Evolutionary conservation across 92 coral and sea anemone genomes (phyloP), one percentile per base, ranked within the genome.

Genomic region (Epizoanthus stellaris): DNA sequence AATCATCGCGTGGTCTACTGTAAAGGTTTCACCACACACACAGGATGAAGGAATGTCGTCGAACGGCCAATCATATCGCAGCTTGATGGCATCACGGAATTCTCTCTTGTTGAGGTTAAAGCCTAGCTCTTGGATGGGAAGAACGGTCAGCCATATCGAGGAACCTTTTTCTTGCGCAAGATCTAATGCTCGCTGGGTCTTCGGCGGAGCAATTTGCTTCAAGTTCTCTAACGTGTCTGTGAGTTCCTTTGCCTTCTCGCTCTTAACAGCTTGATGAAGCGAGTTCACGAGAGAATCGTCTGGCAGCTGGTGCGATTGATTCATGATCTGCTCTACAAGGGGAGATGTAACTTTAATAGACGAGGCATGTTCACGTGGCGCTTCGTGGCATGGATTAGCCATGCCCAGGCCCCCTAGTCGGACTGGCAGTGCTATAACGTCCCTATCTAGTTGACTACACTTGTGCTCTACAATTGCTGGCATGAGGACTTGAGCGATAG

Each of bases 161-260:
- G 90, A 87, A 16, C 90, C 90, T 67, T 87, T 87, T 87, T 87
- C 90, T 54, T 47, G 64, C 40, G 87, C 76, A 7, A 73, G 63
- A 13, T 87, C 77, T 43, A 87, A 34, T 73, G 66, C 80, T 47
- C 90, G 82, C 82, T 81, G 8, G 66, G 62, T 71, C 62, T 80
- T 87, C 40, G 16, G 67, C 47, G 82, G 90, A 30, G 69, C 76
- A 3, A 53, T 63, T 47, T 73, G 39, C 60, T 71, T 88, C n/a
- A 88, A 14, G 21, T 45, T 25, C 67, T 88, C 85, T 69, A 23
- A 68, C 15, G 12, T 77, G 6, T 77, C 89, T 36, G 67, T 45
- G 15, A 75, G 75, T 43, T 58, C 85, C 23, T 19, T 13, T 34
- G 57, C 76, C 64, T 65, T 87, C 65, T 81, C 90, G 20, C 80